phyloP scores from a whole-genome alignment of 2,113 vertebrate species.

The Monarcha castaneiventris region DNA sequence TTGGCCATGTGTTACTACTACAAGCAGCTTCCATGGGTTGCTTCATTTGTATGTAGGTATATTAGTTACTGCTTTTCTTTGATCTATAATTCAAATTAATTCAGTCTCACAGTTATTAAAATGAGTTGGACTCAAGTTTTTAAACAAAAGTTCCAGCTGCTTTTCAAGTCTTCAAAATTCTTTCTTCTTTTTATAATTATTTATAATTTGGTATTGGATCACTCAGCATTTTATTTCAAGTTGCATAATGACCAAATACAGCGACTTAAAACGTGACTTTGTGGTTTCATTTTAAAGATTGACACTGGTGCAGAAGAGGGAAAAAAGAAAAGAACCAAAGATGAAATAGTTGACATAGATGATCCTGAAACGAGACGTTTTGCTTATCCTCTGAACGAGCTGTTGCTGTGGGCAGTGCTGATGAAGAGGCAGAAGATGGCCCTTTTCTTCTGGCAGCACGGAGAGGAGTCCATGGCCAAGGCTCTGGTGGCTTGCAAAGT shows the following conservation, averaged over 20 bases:
- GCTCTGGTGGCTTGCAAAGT: constrained; percentile 96
- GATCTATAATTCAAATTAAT: background rate
- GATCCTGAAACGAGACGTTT: constrained; percentile 95
- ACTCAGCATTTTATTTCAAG: background rate
- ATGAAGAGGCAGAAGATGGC: constrained; percentile 99
- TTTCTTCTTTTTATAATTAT: background rate
- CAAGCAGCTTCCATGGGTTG: background rate
- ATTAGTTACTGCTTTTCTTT: background rate
- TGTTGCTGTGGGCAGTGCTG: constrained; percentile 95
- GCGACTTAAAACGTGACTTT: background rate
- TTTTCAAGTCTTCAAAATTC: background rate
- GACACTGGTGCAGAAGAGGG: constrained; percentile 84
- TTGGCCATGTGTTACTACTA: background rate
- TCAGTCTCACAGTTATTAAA: background rate
- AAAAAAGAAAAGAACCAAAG: constrained; percentile 92
- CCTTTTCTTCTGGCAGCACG: constrained; percentile 98
- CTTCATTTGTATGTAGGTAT: background rate
- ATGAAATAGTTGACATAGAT: constrained; percentile 97
- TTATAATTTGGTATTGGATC: background rate
- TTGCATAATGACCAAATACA: background rate
- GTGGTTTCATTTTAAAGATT: constrained; percentile 64
- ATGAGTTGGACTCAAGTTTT: background rate
- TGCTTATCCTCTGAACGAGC: constrained; percentile 95
- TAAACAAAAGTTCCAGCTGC: background rate
- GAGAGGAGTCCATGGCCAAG: constrained; percentile 98